Percentiles rank a stretch among this genome's conserved stretches.
phyloP scores from a whole-genome alignment of 2,113 vertebrate genomes.

The Vombatus ursinus region DNA sequence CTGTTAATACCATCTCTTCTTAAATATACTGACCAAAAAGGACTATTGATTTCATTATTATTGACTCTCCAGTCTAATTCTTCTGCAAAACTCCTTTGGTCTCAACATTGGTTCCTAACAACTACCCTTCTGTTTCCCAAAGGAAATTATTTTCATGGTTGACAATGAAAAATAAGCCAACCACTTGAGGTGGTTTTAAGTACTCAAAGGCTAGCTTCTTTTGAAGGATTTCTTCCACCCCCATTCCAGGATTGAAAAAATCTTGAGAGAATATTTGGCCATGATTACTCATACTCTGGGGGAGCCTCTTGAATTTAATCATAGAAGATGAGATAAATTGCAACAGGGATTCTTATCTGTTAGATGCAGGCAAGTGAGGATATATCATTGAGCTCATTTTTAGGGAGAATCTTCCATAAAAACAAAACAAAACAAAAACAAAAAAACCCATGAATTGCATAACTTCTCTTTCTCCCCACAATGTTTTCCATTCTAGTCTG shows the following conservation, averaged over 20 bases:
- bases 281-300: conserved; percentile 30
- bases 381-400: background rate
- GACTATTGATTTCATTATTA: background rate
- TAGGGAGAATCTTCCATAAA: background rate
- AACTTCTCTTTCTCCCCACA: background rate
- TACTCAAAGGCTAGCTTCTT: conserved; percentile 36
- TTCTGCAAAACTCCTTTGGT: background rate
- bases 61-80: background rate
- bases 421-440: background rate
- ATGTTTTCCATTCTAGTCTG: background rate
- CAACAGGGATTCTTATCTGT: background rate
- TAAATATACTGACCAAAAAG: background rate
- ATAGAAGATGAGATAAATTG: background rate
- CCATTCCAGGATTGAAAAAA: conserved; percentile 41
- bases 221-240: background rate
- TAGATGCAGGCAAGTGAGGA: background rate
- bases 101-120: background rate
- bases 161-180: conserved; percentile 25
- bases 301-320: conserved; percentile 6
- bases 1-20: background rate
- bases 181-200: background rate
- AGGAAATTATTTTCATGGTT: conserved; percentile 42
- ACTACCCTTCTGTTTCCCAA: background rate
- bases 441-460: background rate
- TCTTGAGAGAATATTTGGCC: conserved; percentile 44